Conservation (phyloP, 2,113 vertebrate species). For the Podarcis raffonei region DNA sequence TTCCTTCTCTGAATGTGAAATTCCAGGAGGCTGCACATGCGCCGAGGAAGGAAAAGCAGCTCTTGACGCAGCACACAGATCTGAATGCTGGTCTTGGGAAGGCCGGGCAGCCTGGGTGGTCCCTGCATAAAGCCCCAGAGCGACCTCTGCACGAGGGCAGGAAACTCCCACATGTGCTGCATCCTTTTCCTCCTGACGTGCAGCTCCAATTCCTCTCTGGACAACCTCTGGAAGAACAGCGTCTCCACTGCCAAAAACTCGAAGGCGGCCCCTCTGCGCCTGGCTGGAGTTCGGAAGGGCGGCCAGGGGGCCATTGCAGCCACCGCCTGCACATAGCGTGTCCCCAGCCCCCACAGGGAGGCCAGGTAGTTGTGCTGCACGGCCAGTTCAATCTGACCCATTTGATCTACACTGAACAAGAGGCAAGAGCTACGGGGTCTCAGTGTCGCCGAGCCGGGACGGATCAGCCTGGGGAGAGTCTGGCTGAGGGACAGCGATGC, state of each 20-base stretch:
- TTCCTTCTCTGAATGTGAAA: conserved; percentile 1
- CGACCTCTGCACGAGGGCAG: neutral
- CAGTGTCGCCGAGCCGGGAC: neutral
- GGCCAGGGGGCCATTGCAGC: neutral
- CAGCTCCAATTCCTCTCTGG: conserved; percentile 20
- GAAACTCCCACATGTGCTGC: conserved; percentile 21
- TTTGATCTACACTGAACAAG: neutral
- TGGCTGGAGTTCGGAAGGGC: neutral
- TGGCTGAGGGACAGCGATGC: neutral
- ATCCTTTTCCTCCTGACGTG: conserved; percentile 29
- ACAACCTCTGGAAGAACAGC: neutral
- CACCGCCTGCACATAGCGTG: neutral
- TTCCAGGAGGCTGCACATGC: neutral
- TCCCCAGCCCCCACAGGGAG: conserved; percentile 6
- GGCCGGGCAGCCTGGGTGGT: neutral
- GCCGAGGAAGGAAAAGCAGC: neutral
- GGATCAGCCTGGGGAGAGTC: neutral
- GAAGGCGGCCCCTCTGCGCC: neutral
- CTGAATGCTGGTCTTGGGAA: neutral
- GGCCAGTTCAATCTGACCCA: neutral
- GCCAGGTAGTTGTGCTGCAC: neutral
- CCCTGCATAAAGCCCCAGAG: neutral
- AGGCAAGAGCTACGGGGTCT: neutral
- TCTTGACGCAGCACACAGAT: neutral
- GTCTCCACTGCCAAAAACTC: neutral